Conservation (phyloP, 2,797 vertebrate genomes). For the Rallus crepitans region DNA sequence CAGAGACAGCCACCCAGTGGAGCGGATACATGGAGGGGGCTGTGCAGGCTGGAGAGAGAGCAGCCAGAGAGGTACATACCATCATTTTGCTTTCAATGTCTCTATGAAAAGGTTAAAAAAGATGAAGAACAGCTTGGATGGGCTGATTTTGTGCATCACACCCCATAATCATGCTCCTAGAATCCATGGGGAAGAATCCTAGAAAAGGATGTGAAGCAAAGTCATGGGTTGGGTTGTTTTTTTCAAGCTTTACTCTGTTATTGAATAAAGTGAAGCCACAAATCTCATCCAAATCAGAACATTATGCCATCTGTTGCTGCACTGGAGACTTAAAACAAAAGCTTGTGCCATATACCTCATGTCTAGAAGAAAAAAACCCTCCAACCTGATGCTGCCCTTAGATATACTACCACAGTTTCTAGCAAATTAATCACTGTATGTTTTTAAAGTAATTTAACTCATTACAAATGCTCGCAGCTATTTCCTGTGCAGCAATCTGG, state of each 20-base stretch:
- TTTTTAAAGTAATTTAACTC: neutral
- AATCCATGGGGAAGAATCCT: neutral
- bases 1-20: constrained; percentile 83
- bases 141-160: neutral
- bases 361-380: neutral
- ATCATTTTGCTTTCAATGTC: neutral
- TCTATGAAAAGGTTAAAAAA: neutral
- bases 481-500: neutral
- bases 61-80: constrained; percentile 81
- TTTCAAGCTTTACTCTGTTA: neutral
- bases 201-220: neutral
- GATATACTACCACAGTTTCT: neutral
- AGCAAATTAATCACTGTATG: neutral
- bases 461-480: neutral
- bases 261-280: neutral
- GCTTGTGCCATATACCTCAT: neutral
- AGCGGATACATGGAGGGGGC: constrained; percentile 86
- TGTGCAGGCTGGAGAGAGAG: constrained; percentile 82
- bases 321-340: neutral
- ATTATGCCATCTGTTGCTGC: neutral
- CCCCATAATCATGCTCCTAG: neutral
- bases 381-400: neutral
- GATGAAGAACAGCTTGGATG: neutral
- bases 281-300: neutral
- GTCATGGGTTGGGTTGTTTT: neutral